Percentiles rank a stretch among this genome's conserved stretches.
Conservation (phyloP, 2,113 vertebrate genomes). For the Megaceryle torquata region DNA sequence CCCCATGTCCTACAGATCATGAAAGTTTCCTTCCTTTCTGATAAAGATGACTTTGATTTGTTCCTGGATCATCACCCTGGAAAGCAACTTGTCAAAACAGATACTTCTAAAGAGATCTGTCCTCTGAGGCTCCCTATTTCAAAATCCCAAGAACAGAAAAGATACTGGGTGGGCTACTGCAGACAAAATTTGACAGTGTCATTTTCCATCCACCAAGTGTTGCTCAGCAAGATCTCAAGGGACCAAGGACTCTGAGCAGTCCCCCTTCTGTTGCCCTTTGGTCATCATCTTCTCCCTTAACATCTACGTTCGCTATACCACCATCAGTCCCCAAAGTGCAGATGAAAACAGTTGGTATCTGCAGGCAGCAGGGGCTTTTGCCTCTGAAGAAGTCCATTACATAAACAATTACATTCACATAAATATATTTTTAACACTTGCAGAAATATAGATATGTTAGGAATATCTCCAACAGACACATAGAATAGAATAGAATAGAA, state of each 20-base stretch:
- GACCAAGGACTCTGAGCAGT: not conserved
- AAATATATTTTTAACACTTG: not conserved
- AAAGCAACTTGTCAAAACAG: slow-evolving; percentile 52
- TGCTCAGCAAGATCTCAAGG: slow-evolving; percentile 31
- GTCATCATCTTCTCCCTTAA: slow-evolving; percentile 19
- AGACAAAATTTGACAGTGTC: slow-evolving; percentile 74
- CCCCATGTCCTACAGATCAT: no score
- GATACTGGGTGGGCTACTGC: slow-evolving; percentile 81
- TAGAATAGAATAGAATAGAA: not conserved
- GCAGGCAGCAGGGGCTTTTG: slow-evolving; percentile 80
- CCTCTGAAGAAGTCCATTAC: slow-evolving; percentile 82
- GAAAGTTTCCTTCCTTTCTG: no score
- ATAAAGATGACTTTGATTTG: slow-evolving; percentile 49
- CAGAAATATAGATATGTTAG: not conserved
- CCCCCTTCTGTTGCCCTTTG: slow-evolving; percentile 29
- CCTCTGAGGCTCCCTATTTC: slow-evolving; percentile 80
- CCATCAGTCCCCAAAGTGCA: slow-evolving; percentile 67
- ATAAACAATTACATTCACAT: not conserved
- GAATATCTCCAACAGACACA: not conserved
- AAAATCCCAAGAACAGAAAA: slow-evolving; percentile 68
- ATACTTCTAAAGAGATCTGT: slow-evolving; percentile 74
- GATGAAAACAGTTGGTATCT: slow-evolving; percentile 81
- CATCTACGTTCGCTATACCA: slow-evolving; percentile 69
- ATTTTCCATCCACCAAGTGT: slow-evolving; percentile 55
- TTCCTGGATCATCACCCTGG: slow-evolving; percentile 65